A percentile compares a stretch with the other conserved stretches of the same genome.
Conservation (phyloP, 2,113 vertebrate genomes). For the Callipepla squamata region DNA sequence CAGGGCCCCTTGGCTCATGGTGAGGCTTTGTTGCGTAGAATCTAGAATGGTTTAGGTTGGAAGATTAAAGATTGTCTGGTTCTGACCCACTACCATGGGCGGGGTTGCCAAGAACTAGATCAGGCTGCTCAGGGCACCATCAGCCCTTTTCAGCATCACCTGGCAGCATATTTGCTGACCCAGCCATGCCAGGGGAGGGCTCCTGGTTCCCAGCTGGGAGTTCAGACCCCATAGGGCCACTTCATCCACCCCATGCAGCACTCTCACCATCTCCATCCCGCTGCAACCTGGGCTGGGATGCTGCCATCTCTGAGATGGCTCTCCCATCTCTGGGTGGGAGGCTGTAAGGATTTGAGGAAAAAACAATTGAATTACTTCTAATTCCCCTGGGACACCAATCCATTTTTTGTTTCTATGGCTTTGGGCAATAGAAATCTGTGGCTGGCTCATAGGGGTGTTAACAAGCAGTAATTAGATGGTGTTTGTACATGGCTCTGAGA, state of each 20-base stretch:
- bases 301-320: not conserved
- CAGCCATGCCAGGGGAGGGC: not conserved
- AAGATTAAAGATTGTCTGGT: too few relatives aligned
- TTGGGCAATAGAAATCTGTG: not conserved
- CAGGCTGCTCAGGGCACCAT: too few relatives aligned
- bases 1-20: not conserved
- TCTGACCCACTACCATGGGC: too few relatives aligned
- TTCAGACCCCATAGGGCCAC: not conserved
- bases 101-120: too few relatives aligned
- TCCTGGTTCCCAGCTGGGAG: rapidly evolving
- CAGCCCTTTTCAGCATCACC: not conserved
- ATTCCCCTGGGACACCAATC: not conserved
- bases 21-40: not conserved
- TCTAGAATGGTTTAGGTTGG: too few relatives aligned
- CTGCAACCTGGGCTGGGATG: not conserved
- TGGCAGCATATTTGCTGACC: not conserved
- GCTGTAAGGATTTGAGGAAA: not conserved
- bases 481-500: not conserved
- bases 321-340: not conserved
- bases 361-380: not conserved
- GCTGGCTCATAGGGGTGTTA: not conserved
- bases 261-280: not conserved
- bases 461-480: conserved; percentile 21
- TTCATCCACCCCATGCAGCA: rapidly evolving
- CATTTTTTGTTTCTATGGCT: not conserved